These are phyloP conservation scores for Drosophila subpulchrella DNA, from an alignment of 1,140 invertebrate genomes.

Conservation along the genomic window DNA sequence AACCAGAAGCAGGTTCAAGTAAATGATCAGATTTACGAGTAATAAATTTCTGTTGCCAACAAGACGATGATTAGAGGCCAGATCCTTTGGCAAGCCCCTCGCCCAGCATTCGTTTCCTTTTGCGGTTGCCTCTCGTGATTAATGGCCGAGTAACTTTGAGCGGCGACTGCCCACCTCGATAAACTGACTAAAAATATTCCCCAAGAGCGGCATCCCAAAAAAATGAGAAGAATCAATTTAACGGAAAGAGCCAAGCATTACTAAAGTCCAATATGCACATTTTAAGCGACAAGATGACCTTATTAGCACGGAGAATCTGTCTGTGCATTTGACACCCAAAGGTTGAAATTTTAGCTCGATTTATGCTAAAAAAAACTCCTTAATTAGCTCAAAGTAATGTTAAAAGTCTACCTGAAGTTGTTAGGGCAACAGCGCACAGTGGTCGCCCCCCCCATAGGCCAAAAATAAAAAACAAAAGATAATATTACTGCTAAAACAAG, in stretches of 20 bases:
- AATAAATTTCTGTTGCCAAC: slow-evolving; percentile 84
- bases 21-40: slow-evolving; percentile 83
- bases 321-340: not conserved
- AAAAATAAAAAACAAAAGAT: too few species aligned
- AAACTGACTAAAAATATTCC: slow-evolving; percentile 54
- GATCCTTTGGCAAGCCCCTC: slow-evolving; percentile 4
- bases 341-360: not conserved
- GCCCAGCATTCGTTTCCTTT: slow-evolving; percentile 19
- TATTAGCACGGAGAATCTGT: slow-evolving; percentile 15
- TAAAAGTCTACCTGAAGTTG: not conserved
- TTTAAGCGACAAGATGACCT: slow-evolving; percentile 38
- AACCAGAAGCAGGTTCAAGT: slow-evolving; percentile 68
- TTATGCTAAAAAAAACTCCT: not conserved
- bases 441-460: too few species aligned
- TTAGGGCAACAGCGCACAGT: not conserved
- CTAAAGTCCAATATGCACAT: slow-evolving; percentile 81
- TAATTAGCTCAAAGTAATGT: not conserved
- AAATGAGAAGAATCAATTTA: slow-evolving; percentile 16
- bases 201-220: not conserved
- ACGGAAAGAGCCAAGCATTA: slow-evolving; percentile 37
- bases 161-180: slow-evolving; percentile 31
- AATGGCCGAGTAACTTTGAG: slow-evolving; percentile 37
- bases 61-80: slow-evolving; percentile 72
- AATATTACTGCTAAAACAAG: too few species aligned
- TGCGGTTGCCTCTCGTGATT: slow-evolving; percentile 44